These are phyloP conservation scores for Anolis carolinensis DNA, from an alignment of 2,113 vertebrate genomes.

Conservation along the genomic window DNA sequence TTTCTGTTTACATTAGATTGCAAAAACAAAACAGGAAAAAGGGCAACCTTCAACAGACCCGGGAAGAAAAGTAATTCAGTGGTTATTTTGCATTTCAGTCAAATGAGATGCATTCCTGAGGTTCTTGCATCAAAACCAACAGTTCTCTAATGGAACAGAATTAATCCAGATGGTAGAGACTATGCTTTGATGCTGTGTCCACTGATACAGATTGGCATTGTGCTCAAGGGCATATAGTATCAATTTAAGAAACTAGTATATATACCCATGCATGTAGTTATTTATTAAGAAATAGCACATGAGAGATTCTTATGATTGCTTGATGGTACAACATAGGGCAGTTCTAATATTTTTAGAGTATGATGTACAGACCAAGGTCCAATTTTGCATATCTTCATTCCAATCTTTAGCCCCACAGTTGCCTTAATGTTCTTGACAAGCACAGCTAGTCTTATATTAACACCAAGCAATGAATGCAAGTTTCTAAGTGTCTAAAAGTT, in stretches of 20 bases:
- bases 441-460: neutral
- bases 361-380: neutral
- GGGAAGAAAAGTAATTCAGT: neutral
- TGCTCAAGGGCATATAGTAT: neutral
- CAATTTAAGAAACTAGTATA: neutral
- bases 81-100: too few relatives aligned
- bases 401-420: neutral
- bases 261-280: neutral
- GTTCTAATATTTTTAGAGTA: neutral
- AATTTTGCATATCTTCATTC: neutral
- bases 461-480: neutral
- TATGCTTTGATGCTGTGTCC: neutral
- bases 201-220: neutral
- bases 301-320: neutral
- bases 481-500: neutral
- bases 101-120: too few relatives aligned
- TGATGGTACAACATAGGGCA: neutral
- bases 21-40: neutral
- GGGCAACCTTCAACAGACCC: neutral
- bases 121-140: neutral
- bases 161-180: neutral
- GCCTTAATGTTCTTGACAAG: neutral
- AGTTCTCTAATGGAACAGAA: neutral
- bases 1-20: neutral
- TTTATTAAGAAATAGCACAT: neutral